phyloP scores from a whole-genome alignment of 2,888 invertebrate genomes.

The Drosophila formosana region DNA sequence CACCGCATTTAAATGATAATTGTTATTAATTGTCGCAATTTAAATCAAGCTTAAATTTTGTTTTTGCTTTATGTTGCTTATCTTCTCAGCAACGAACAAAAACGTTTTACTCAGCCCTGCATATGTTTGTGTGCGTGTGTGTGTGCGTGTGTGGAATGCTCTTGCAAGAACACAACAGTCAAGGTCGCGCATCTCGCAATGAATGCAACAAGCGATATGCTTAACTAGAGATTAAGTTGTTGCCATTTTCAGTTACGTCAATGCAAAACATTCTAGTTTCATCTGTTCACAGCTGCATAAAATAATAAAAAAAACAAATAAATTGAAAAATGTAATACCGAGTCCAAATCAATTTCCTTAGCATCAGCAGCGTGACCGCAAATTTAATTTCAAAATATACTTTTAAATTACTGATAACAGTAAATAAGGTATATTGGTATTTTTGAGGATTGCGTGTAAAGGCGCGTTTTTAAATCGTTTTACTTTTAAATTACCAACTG shows the following conservation, averaged over 20 bases:
- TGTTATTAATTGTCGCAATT: slow-evolving; percentile 66
- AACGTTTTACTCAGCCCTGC: neutral
- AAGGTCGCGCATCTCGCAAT: slow-evolving; percentile 25
- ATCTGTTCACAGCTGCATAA: neutral
- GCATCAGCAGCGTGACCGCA: neutral
- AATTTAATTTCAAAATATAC: neutral
- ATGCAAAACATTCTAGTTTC: neutral
- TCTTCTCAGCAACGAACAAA: slow-evolving; percentile 14
- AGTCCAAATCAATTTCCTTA: neutral
- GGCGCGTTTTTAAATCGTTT: neutral
- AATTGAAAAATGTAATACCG: neutral
- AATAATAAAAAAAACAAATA: neutral
- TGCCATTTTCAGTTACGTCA: neutral
- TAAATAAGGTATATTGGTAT: neutral
- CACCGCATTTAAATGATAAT: slow-evolving; percentile 53
- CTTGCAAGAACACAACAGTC: slow-evolving; percentile 1
- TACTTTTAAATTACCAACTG: too few species aligned
- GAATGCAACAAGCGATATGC: slow-evolving; percentile 1
- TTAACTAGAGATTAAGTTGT: slow-evolving; percentile 1
- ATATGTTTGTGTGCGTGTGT: neutral
- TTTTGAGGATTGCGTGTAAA: neutral
- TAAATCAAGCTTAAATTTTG: slow-evolving; percentile 33
- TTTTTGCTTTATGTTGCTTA: slow-evolving; percentile 28
- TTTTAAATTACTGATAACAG: neutral
- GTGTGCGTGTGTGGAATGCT: slow-evolving; percentile 17